These are phyloP conservation scores for Drosophila anceps DNA, from an alignment of 2,888 invertebrate species.

Conservation along the genomic window DNA sequence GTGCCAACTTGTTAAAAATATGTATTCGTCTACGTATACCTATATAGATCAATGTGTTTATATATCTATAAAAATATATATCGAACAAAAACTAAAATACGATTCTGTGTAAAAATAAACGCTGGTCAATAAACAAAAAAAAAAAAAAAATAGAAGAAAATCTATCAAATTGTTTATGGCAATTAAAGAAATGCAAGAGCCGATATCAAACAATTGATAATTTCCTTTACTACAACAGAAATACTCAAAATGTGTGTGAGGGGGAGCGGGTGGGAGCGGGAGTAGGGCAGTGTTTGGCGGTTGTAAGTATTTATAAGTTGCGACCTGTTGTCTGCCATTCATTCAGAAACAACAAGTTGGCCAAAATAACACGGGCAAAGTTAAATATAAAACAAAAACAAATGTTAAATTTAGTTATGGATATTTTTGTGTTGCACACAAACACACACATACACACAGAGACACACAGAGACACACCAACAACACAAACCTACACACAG, in stretches of 20 bases:
- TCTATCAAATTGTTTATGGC: constrained; percentile 68
- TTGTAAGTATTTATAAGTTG: constrained; percentile 62
- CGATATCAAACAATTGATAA: constrained; percentile 65
- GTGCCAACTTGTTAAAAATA: constrained; percentile 67
- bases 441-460: constrained; percentile 11
- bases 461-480: constrained; percentile 6
- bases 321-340: constrained; percentile 75
- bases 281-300: constrained; percentile 14
- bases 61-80: constrained; percentile 37
- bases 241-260: constrained; percentile 3
- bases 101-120: constrained; percentile 50
- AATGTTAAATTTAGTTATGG: constrained; percentile 78
- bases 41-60: constrained; percentile 30
- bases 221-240: constrained; percentile 8
- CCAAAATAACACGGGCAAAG: constrained; percentile 65
- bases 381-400: constrained; percentile 80
- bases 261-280: constrained; percentile 7
- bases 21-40: constrained; percentile 30
- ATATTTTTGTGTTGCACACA: constrained; percentile 65
- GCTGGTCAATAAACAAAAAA: constrained; percentile 32
- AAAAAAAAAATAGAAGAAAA: too few relatives aligned
- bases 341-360: constrained; percentile 69
- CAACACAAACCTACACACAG: constrained; percentile 10
- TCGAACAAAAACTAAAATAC: constrained; percentile 21
- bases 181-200: constrained; percentile 41